Base-by-base conservation (phyloP, 2,113 vertebrate genomes). In the Melanocharis versteri region DNA sequence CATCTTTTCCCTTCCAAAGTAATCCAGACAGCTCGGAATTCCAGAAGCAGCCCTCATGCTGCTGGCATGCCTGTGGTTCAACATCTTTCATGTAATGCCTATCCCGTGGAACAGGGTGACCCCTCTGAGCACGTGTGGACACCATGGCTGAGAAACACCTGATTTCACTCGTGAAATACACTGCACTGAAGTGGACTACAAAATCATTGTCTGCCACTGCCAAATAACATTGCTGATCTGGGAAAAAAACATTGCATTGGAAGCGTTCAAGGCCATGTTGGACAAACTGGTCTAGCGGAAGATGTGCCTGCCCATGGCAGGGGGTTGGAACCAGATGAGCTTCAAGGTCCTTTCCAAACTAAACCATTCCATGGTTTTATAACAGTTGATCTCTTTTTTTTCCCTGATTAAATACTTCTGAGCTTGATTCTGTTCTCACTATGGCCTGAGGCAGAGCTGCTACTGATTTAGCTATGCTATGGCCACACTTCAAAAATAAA, bases 21-120 rank as follows among this genome's bases (percentile, higher is more conserved):
- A 33, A 60, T 3, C 11, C 57, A 61, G 47, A 7, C 15, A 73
- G 57, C 27, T 21, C 2, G 0, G 42, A 57, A 57, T 48, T 78
- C 26, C 71, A 53, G 39, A 57, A 66, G 39, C 31, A 61, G 31
- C n/a, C 54, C 39, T 13, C 13, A 6, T 6, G 10, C 26, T 26
- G 18, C 1, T 23, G 37, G 8, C 39, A 20, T 1, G 3, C 2
- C 56, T n/a, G 33, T 2, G 15, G 40, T 15, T 7, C 15, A 21
- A 3, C 18, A 27, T 3, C 48, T 11, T 44, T 8, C 10, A 4
- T 1, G 14, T 47, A 40, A 31, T 2, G 8, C 9, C 62, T 6
- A 2, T 11, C 20, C 15, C 0, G 5, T 0, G 28, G 48, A 33
- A 54, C 0, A 3, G 17, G 0, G 30, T 15, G 37, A 61, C 12